Percentiles rank a stretch among this genome's conserved stretches.
Conservation (phyloP, 1,140 invertebrate species). For the Lasioglossum baleicum region DNA sequence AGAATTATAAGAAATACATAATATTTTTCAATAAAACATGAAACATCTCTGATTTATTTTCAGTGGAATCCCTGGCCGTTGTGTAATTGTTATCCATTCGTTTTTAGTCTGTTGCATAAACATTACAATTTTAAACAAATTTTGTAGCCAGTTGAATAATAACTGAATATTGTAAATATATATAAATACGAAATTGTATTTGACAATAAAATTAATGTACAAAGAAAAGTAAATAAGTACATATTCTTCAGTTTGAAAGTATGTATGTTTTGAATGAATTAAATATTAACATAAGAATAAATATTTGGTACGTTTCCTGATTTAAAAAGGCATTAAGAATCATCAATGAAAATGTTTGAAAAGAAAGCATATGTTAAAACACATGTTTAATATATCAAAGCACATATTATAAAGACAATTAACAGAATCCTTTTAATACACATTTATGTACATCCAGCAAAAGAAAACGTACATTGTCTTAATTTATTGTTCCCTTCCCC, state of each 20-base stretch:
- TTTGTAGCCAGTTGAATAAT: background rate
- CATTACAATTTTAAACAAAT: background rate
- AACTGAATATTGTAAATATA: background rate
- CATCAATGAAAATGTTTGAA: background rate
- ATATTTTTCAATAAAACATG: background rate
- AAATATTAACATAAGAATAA: background rate
- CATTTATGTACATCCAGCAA: background rate
- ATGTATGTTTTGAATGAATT: background rate
- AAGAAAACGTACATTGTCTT: constrained; percentile 29
- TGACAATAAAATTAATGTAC: background rate
- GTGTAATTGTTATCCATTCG: background rate
- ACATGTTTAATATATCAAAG: background rate
- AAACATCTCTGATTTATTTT: background rate
- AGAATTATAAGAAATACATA: constrained; percentile 14
- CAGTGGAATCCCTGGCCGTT: background rate
- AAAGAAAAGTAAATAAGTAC: constrained; percentile 13
- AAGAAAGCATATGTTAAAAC: constrained; percentile 1
- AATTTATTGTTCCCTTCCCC: constrained; percentile 60
- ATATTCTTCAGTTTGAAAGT: background rate
- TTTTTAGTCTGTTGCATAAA: background rate
- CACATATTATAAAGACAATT: constrained; percentile 2
- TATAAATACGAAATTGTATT: background rate
- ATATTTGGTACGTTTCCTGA: background rate
- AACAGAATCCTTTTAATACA: constrained; percentile 13
- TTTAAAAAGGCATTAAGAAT: constrained; percentile 3